phyloP scores from a whole-genome alignment of 2,888 invertebrate species.

The Orchestes rusci region DNA sequence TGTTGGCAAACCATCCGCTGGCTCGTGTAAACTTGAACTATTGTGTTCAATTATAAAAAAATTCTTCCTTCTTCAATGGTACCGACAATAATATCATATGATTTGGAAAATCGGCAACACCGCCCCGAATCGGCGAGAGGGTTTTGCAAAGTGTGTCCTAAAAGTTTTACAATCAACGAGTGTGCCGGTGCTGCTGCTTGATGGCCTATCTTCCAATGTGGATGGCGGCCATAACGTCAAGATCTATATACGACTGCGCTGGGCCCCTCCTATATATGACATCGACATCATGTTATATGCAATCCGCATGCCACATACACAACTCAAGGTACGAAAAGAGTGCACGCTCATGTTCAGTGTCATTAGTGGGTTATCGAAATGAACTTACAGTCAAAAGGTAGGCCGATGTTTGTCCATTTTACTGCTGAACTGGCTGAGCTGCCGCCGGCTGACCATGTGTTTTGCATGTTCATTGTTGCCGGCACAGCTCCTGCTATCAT shows the following conservation, averaged over 20 bases:
- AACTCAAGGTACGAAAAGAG: conserved; percentile 44
- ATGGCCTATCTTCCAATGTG: conserved; percentile 61
- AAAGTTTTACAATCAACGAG: conserved; percentile 56
- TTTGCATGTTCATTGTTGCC: conserved; percentile 25
- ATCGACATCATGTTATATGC: conserved; percentile 47
- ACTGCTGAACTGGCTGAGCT: conserved; percentile 34
- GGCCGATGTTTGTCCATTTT: conserved; percentile 41
- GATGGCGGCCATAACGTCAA: conserved; percentile 55
- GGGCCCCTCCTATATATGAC: conserved; percentile 47
- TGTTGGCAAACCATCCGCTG: too few species aligned
- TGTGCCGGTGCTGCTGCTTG: conserved; percentile 48
- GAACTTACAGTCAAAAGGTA: conserved; percentile 39
- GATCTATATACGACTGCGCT: conserved; percentile 59
- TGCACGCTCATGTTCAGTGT: conserved; percentile 41
- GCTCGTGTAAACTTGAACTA: too few species aligned
- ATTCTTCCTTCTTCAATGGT: not conserved
- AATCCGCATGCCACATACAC: conserved; percentile 46
- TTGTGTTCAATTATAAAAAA: not conserved
- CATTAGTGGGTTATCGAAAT: conserved; percentile 45
- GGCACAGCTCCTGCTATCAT: conserved; percentile 19
- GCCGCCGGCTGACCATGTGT: conserved; percentile 26
- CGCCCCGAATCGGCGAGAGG: conserved; percentile 23
- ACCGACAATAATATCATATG: too few species aligned
- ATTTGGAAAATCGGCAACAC: conserved; percentile 21
- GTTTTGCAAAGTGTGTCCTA: conserved; percentile 56